Evolutionary conservation across 2,888 invertebrate genomes (phyloP), one percentile per base, ranked within the genome.

Genomic region (Zaprionus lineosus): DNA sequence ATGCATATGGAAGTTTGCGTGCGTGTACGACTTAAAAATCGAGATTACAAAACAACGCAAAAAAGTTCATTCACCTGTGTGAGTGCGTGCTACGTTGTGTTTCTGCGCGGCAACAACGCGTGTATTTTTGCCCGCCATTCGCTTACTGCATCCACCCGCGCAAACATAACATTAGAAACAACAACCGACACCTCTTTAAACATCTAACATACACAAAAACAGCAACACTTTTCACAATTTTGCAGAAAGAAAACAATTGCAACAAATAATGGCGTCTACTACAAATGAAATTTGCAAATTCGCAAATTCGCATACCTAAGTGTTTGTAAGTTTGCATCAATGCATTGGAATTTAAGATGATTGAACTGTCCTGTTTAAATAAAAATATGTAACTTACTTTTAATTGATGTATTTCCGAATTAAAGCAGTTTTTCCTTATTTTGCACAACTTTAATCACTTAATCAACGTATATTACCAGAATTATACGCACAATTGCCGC

Each of bases 1-100:
- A 29, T 43, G 43, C 14, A 60, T 47, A 8, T 8, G 6, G 6
- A 8, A 24, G 24, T 24, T 8, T 18, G n/a, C 15, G 6, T 18
- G 37, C 41, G 9, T 16, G 8, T 3, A 24, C 24, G 4, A 24
- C n/a, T 24, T 24, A 39, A 44, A 73, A 73, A 59, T 70, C 63
- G 51, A 64, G 83, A 84, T 81, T 84, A 84, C 85, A 82, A 81
- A 84, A 81, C 85, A 82, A 73, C 73, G 81, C 83, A 84, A 84
- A 79, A 84, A 78, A 70, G 81, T 84, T 81, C 81, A 83, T 81
- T 81, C 85, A 84, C 81, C 81, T 81, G 83, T 77, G 62, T 69
- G 82, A 77, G 82, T 74, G 81, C 64, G 81, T 64, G 60, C 56
- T n/a, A n/a, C n/a, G n/a, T 44, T 58, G 40, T 33, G 40, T 40